Percentiles rank a stretch among this genome's conserved stretches.
These are phyloP conservation scores for Esox niger DNA, from an alignment of 2,113 vertebrate species.

Conservation along the genomic window DNA sequence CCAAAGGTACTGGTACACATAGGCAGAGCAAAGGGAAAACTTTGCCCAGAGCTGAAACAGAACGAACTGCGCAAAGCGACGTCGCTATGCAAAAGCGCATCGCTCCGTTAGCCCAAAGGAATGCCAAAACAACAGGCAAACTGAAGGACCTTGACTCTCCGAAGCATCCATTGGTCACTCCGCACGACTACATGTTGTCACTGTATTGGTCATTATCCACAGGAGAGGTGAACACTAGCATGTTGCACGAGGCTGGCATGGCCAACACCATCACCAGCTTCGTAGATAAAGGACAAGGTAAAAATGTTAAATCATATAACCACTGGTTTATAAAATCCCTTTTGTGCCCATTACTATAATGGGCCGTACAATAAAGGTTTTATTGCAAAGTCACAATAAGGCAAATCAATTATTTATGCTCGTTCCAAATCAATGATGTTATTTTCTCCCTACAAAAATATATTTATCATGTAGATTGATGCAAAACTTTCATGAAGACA, in stretches of 20 bases:
- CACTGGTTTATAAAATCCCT: not conserved
- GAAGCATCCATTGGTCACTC: conserved; percentile 82
- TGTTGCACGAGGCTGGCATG: conserved; percentile 84
- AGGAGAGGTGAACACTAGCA: conserved; percentile 85
- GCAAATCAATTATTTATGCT: too few species aligned
- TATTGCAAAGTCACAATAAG: too few species aligned
- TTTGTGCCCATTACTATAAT: too few species aligned
- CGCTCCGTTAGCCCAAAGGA: conserved; percentile 69
- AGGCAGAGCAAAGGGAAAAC: conserved; percentile 26
- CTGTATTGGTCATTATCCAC: conserved; percentile 91
- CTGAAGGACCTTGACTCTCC: conserved; percentile 52
- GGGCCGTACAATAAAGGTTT: too few species aligned
- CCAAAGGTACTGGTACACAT: conserved; percentile 12
- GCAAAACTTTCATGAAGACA: not conserved
- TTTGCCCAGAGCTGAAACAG: not conserved
- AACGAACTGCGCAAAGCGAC: conserved; percentile 65
- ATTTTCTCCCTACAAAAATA: not conserved
- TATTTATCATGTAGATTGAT: too few species aligned
- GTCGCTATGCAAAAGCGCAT: conserved; percentile 64
- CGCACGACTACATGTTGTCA: conserved; percentile 98
- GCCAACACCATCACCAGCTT: conserved; percentile 98
- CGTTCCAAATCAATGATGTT: not conserved
- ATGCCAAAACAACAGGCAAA: conserved; percentile 46
- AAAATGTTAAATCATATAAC: not conserved
- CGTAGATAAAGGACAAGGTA: conserved; percentile 97